Base-by-base conservation (phyloP, 2,797 vertebrate genomes). In the Pseudomugil gertrudae region DNA sequence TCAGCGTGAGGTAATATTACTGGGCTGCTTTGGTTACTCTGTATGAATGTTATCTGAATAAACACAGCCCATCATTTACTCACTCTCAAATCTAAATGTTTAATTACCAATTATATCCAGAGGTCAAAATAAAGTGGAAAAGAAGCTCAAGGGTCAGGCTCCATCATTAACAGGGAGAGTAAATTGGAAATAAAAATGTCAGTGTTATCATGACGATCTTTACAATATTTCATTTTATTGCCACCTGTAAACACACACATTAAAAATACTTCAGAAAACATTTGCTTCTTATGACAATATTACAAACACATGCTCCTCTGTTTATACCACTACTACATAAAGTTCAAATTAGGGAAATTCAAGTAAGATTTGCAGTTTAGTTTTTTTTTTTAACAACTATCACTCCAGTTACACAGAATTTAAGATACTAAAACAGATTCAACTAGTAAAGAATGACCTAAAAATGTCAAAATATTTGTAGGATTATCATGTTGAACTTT, bases 1-100 rank as follows among this genome's bases (percentile, higher is more conserved):
- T 76, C 85, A 85, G 86, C 54, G 40, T 84, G 77, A 90, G 88
- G 83, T 88, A 88, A 88, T 91, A 89, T 89, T 81, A 80, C 75
- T 32, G 19, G 72, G 67, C 81, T 60, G 76, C 87, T 80, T 86
- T 84, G 43, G 83, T 85, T 85, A 84, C 81, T 75, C 78, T 86
- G 80, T 72, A 56, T 71, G 61, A 88, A 84, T 75, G 74, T 84
- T 90, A 85, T 89, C 74, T 82, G 73, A 86, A 82, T 85, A 90
- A 92, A 92, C 77, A 90, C 58, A 71, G 53, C 43, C 48, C 66
- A n/a, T 75, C 63, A 67, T 82, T 84, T 87, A 66, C 63, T 66
- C 64, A n/a, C 62, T 70, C 56, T 43, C 66, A 76, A 72, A 75
- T 86, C 64, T 83, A 87, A 89, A 91, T 89, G 75, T 86, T 88